Conservation (phyloP, 1,140 invertebrate species). For the Sarcophaga peregrina region DNA sequence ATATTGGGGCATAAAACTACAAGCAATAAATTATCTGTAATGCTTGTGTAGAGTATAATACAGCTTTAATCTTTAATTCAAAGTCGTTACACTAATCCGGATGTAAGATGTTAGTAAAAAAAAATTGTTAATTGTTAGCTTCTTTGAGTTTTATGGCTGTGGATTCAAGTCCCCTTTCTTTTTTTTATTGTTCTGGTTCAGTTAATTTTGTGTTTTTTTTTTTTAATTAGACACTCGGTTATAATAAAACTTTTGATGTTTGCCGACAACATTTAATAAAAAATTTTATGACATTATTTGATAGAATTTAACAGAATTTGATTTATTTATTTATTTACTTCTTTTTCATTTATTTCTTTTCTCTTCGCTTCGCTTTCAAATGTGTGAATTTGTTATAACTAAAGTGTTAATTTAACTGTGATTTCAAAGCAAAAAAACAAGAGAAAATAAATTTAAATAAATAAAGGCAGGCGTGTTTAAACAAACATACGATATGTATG, state of each 20-base stretch:
- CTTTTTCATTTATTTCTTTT: neutral
- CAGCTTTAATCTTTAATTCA: neutral
- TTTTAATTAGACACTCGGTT: too few species aligned
- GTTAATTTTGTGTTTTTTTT: too few species aligned
- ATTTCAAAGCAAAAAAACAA: neutral
- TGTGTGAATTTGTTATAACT: neutral
- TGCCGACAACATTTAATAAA: neutral
- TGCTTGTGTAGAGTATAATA: too few species aligned
- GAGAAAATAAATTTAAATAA: neutral
- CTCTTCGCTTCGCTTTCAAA: too few species aligned
- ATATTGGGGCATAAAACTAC: too few species aligned
- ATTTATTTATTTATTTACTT: neutral
- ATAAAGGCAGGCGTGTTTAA: too few species aligned
- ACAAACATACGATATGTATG: too few species aligned
- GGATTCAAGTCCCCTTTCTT: too few species aligned
- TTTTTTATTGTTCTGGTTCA: too few species aligned
- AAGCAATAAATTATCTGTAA: too few species aligned
- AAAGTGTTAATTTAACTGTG: conserved; percentile 1
- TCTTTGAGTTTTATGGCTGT: too few species aligned
- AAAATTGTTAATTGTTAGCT: neutral
- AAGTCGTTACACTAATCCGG: neutral
- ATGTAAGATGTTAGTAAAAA: neutral
- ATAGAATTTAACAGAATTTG: neutral
- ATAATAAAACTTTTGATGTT: too few species aligned
- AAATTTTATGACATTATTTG: neutral